Base-by-base conservation (phyloP, 2,797 vertebrate species). In the Paedocypris micromegethes region DNA sequence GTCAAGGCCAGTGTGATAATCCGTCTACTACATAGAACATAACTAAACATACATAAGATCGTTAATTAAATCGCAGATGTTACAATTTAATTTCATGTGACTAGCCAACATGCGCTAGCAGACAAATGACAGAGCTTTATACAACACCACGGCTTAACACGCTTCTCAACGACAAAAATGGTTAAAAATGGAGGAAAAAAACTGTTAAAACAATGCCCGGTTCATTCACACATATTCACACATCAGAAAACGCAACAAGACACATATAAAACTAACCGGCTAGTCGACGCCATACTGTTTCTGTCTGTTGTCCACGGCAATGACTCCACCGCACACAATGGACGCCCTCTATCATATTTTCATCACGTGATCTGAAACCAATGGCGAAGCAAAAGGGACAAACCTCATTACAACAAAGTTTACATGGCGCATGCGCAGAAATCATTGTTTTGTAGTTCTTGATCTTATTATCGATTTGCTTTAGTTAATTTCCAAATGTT, bases 231-330 rank as follows among this genome's bases (percentile, higher is more conserved):
- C n/a, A n/a, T n/a, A n/a, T n/a, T n/a, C n/a, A n/a, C n/a, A n/a
- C 46, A 55, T 65, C 2, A 58, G 4, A 45, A 39, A 5, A 42
- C 4, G 5, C 54, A 57, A 38, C 3, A 2, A 6, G n/a, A 3
- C 4, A 3, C 5, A 45, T 42, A 44, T 9, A 5, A 3, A 45
- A 75, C 67, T 76, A 46, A 91, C 90, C 87, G 88, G 84, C 87
- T 89, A 0, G 88, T 88, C 0, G 89, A 90, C 83, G 89, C 88
- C 90, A 91, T 91, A 60, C 62, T 69, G 38, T 82, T 68, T 44
- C 47, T 64, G 6, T 75, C 7, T n/a, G 23, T 79, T 41, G 58
- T 52, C 66, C 40, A 59, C 53, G 39, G 58, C 52, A 72, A 43
- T 53, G 46, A 63, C 55, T 44, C 46, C 9, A 37, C 44, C 41